phyloP scores from a whole-genome alignment of 2,113 vertebrate genomes.

The Oxygymnocypris stewartii region DNA sequence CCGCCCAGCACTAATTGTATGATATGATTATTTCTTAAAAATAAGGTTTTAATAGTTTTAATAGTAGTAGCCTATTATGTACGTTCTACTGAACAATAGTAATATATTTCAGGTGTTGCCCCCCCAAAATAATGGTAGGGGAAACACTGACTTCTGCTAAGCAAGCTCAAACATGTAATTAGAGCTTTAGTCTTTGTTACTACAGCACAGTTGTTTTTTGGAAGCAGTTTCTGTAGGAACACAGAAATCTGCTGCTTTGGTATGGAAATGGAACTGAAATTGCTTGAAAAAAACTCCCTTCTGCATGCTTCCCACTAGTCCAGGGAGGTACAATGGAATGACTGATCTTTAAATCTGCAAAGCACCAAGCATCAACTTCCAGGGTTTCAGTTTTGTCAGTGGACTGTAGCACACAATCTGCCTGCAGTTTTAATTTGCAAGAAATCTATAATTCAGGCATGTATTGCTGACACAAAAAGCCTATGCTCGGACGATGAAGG shows the following conservation, averaged over 20 bases:
- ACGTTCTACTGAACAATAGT: no score
- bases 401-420: constrained; percentile 30
- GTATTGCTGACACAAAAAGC: constrained; percentile 35
- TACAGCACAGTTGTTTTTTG: constrained; percentile 67
- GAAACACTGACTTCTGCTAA: constrained; percentile 66
- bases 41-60: no score
- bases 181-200: constrained; percentile 76
- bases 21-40: no score
- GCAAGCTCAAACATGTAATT: constrained; percentile 77
- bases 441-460: constrained; percentile 61
- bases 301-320: constrained; percentile 59
- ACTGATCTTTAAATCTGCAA: constrained; percentile 76
- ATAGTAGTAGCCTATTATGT: no score
- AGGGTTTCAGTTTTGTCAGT: constrained; percentile 54
- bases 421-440: constrained; percentile 60
- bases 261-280: constrained; percentile 66
- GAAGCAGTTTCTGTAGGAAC: constrained; percentile 64
- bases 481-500: constrained; percentile 60
- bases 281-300: constrained; percentile 62
- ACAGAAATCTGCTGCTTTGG: constrained; percentile 67
- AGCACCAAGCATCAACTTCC: constrained; percentile 67
- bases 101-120: no score
- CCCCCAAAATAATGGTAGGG: no score
- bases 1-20: no score
- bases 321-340: constrained; percentile 60